Evolutionary conservation across 35 echinoderm and acorn worm genomes (phyloP).

Genomic region (Lytechinus variegatus): DNA sequence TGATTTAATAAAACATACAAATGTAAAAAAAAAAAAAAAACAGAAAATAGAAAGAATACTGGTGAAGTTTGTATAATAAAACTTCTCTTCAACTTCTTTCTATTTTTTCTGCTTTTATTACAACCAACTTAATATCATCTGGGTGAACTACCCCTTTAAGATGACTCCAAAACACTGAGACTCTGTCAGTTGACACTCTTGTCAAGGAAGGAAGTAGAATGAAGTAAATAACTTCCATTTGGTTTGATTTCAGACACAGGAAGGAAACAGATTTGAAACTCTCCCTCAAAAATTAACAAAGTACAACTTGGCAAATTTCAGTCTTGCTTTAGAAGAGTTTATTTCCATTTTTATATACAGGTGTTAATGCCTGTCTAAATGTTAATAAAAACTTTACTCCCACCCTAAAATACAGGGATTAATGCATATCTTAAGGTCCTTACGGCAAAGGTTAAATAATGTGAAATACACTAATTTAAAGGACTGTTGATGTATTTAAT

Average conservation of each 20-base stretch:
- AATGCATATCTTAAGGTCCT: no score
- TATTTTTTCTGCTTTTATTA: not conserved
- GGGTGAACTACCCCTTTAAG: not conserved
- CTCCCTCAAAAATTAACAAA: not conserved
- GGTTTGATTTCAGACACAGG: not conserved
- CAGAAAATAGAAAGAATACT: no score
- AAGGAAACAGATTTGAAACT: not conserved
- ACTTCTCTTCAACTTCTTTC: not conserved
- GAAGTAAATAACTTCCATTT: constrained; percentile 24
- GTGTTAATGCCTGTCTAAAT: no score
- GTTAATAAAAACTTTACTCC: no score
- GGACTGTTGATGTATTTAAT: no score
- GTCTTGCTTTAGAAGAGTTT: not conserved
- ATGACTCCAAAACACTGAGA: not conserved
- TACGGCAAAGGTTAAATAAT: no score
- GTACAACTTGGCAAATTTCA: not conserved
- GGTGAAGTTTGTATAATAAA: no score
- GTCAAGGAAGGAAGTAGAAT: not conserved
- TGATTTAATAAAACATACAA: no score
- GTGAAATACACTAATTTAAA: no score
- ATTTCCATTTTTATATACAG: not conserved
- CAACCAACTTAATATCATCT: not conserved
- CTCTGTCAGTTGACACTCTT: not conserved
- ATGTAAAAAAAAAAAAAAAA: no score
- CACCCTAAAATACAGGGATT: no score